Evolutionary conservation across 2,888 invertebrate genomes (phyloP).

Genomic region (Pammene fasciana): DNA sequence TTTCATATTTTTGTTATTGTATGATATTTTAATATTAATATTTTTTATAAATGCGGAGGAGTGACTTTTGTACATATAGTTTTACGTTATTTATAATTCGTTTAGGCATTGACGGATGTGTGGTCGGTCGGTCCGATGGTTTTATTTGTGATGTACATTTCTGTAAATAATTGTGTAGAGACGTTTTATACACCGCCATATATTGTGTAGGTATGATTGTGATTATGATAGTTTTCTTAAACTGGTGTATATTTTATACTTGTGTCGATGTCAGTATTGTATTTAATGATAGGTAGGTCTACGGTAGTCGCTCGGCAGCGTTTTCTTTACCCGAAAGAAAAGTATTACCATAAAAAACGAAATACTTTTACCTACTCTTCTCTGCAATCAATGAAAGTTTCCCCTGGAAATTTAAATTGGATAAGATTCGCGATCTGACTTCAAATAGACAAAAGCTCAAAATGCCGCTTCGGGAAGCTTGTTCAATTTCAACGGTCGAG

Average conservation of each 20-base stretch:
- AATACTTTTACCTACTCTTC: slow-evolving; percentile 34
- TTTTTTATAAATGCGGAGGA: slow-evolving; percentile 58
- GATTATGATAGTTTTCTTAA: slow-evolving; percentile 58
- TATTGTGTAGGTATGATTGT: slow-evolving; percentile 58
- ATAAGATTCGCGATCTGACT: slow-evolving; percentile 27
- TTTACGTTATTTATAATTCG: slow-evolving; percentile 68
- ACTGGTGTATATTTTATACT: slow-evolving; percentile 69
- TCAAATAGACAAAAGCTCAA: not conserved
- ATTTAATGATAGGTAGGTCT: slow-evolving; percentile 61
- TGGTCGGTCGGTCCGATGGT: slow-evolving; percentile 46
- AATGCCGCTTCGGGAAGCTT: slow-evolving; percentile 25
- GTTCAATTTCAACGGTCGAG: slow-evolving; percentile 33
- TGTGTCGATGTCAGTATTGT: slow-evolving; percentile 72
- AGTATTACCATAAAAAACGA: slow-evolving; percentile 13
- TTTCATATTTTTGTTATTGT: slow-evolving; percentile 56
- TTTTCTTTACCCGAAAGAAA: slow-evolving; percentile 43
- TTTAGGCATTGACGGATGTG: slow-evolving; percentile 56
- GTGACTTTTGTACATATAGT: slow-evolving; percentile 77
- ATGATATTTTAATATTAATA: slow-evolving; percentile 54
- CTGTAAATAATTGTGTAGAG: slow-evolving; percentile 62
- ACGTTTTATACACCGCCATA: slow-evolving; percentile 58
- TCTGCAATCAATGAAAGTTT: slow-evolving; percentile 20
- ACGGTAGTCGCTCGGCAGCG: slow-evolving; percentile 44
- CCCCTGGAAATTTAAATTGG: slow-evolving; percentile 37
- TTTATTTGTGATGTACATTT: slow-evolving; percentile 62